These are phyloP conservation scores for Magallana ariakensis DNA, from an alignment of 1,140 invertebrate genomes.

Conservation along the genomic window DNA sequence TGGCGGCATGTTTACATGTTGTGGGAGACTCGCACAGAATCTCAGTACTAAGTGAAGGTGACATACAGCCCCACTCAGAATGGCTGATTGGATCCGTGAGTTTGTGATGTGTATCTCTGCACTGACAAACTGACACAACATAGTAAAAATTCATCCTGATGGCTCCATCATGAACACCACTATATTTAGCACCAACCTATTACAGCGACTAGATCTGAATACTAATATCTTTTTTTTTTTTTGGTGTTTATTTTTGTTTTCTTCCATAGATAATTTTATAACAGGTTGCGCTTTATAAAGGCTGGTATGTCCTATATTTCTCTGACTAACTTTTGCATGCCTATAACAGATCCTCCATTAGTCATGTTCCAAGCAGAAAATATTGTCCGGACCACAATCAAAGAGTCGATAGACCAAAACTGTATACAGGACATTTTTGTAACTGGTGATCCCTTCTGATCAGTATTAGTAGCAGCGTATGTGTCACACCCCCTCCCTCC, in stretches of 20 bases:
- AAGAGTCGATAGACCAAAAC: too few relatives aligned
- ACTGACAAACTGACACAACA: neutral
- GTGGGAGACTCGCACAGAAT: neutral
- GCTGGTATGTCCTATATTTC: too few relatives aligned
- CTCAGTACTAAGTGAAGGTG: neutral
- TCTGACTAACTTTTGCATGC: too few relatives aligned
- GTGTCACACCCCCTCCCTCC: too few relatives aligned
- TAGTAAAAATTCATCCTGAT: neutral
- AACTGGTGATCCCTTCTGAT: too few relatives aligned
- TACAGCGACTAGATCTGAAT: neutral
- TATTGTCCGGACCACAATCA: too few relatives aligned
- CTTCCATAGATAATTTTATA: neutral
- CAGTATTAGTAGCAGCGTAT: too few relatives aligned
- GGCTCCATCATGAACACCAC: neutral
- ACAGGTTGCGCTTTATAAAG: neutral
- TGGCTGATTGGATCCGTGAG: neutral
- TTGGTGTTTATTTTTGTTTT: too few relatives aligned
- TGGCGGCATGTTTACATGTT: neutral
- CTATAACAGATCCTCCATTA: too few relatives aligned
- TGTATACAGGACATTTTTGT: too few relatives aligned
- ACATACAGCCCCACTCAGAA: neutral
- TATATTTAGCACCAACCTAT: slow-evolving; percentile 1
- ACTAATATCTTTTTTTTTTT: neutral
- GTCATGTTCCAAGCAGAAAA: too few relatives aligned
- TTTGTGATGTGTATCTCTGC: neutral